Conservation (phyloP, 2,113 vertebrate species). For the Sylvilagus bachmani region DNA sequence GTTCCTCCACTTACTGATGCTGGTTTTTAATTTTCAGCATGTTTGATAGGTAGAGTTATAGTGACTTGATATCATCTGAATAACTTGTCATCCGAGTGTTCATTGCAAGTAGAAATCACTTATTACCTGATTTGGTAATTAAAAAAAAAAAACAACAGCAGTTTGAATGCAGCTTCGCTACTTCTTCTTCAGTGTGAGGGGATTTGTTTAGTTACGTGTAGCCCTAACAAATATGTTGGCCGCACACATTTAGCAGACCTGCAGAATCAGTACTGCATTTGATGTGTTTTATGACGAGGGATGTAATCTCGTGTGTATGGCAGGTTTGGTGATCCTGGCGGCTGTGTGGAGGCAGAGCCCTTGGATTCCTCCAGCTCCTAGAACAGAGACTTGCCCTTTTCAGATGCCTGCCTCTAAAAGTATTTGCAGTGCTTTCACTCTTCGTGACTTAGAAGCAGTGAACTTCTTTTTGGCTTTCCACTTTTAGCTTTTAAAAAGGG, state of each 20-base stretch:
- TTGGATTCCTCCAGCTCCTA: background rate
- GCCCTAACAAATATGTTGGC: background rate
- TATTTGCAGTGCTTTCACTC: background rate
- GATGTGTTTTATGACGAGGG: background rate
- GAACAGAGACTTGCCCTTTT: slow-evolving; percentile 10
- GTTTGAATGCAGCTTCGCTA: slow-evolving; percentile 24
- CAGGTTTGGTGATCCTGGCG: background rate
- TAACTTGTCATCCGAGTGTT: slow-evolving; percentile 39
- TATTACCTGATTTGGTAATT: slow-evolving; percentile 20
- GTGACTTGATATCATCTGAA: background rate
- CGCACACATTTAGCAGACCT: background rate
- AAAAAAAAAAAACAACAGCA: background rate
- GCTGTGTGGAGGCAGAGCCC: background rate
- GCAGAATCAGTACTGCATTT: background rate
- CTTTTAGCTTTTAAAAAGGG: slow-evolving; percentile 6
- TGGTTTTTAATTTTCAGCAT: slow-evolving; percentile 54
- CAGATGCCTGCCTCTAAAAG: background rate
- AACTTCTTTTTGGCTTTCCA: slow-evolving; percentile 8
- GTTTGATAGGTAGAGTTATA: background rate
- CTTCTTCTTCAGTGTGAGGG: background rate
- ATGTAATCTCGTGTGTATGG: background rate
- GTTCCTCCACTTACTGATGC: background rate
- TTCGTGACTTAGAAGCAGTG: background rate
- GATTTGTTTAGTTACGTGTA: background rate
- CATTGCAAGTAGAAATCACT: slow-evolving; percentile 26